A percentile compares a stretch with the other conserved stretches of the same genome.
Evolutionary conservation across 1,140 invertebrate species (phyloP).

Genomic region (Thaumatotibia leucotreta): DNA sequence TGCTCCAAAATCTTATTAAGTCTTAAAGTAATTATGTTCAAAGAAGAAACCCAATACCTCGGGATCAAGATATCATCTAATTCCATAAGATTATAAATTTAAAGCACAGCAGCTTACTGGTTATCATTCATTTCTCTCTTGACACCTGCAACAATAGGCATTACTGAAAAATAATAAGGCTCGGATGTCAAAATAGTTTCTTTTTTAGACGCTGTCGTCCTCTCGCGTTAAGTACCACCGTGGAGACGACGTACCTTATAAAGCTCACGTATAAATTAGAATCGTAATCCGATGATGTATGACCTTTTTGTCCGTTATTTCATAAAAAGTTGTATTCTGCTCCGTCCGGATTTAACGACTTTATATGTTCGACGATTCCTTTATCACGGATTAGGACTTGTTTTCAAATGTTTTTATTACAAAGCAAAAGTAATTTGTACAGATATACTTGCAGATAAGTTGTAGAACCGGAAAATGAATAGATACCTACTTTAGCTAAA

Average conservation of each 20-base stretch:
- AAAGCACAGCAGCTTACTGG: slow-evolving; percentile 33
- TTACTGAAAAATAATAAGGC: slow-evolving; percentile 67
- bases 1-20: slow-evolving; percentile 34
- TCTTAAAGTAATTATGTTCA: slow-evolving; percentile 42
- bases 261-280: slow-evolving; percentile 58
- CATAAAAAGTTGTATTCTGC: slow-evolving; percentile 45
- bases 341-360: slow-evolving; percentile 53
- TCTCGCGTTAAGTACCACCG: slow-evolving; percentile 50
- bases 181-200: slow-evolving; percentile 65
- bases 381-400: slow-evolving; percentile 24
- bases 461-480: too few species aligned
- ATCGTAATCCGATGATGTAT: slow-evolving; percentile 63
- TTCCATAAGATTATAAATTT: slow-evolving; percentile 45
- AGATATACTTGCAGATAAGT: too few species aligned
- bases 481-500: too few species aligned
- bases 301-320: slow-evolving; percentile 42
- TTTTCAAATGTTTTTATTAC: slow-evolving; percentile 15
- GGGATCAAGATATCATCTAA: slow-evolving; percentile 38
- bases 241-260: slow-evolving; percentile 44
- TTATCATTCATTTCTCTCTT: slow-evolving; percentile 36
- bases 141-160: slow-evolving; percentile 45
- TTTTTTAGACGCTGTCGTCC: slow-evolving; percentile 34
- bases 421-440: too few species aligned
- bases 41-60: slow-evolving; percentile 25
- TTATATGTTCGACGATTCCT: slow-evolving; percentile 64